These are phyloP conservation scores for Dolichopus griseipennis DNA, from an alignment of 2,888 invertebrate genomes.

Conservation along the genomic window DNA sequence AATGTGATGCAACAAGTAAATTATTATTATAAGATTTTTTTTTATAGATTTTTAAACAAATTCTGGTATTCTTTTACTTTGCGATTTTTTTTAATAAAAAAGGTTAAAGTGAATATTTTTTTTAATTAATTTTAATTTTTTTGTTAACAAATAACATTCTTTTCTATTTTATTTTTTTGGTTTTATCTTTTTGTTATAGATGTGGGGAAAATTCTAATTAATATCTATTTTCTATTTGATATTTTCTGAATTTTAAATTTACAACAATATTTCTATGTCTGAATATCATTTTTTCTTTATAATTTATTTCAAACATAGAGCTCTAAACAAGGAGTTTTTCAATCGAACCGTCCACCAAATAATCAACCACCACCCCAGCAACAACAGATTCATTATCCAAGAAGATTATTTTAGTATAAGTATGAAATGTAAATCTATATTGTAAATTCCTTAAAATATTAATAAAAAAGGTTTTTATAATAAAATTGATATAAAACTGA, in stretches of 20 bases:
- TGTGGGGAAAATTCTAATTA: too few species aligned
- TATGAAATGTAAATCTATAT: not conserved
- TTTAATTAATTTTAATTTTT: too few species aligned
- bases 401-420: not conserved
- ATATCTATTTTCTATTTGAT: too few species aligned
- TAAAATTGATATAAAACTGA: too few species aligned
- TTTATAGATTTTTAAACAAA: not conserved
- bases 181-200: too few species aligned
- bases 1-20: slow-evolving; percentile 33
- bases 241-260: too few species aligned
- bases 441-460: not conserved
- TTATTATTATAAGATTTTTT: slow-evolving; percentile 2
- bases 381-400: not conserved
- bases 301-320: not conserved
- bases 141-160: too few species aligned
- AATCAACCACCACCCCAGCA: not conserved
- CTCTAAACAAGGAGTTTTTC: not conserved
- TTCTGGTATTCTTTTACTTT: not conserved
- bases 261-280: too few species aligned
- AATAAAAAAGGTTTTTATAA: not conserved
- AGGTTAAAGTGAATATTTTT: too few species aligned
- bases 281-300: too few species aligned
- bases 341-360: not conserved
- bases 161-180: too few species aligned
- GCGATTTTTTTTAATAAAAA: too few species aligned